Evolutionary conservation across 2,113 vertebrate species (phyloP).

Genomic region (Anoplopoma fimbria): DNA sequence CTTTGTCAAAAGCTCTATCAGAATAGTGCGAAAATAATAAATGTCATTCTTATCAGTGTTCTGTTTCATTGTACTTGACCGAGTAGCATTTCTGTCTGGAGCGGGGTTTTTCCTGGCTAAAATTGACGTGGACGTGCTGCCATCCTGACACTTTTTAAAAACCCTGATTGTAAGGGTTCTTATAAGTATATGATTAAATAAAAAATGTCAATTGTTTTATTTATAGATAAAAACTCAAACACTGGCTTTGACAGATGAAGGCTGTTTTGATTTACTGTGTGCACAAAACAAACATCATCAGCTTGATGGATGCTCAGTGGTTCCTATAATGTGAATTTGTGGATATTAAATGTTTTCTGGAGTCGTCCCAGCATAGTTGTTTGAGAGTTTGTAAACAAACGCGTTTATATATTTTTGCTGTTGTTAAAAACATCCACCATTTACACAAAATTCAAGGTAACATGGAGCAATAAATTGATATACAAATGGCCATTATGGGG

Average conservation of each 20-base stretch:
- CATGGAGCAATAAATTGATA: no score
- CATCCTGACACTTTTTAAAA: no score
- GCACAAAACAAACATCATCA: neutral
- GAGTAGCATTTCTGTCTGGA: neutral
- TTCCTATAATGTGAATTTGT: neutral
- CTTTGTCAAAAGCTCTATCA: neutral
- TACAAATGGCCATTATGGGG: no score
- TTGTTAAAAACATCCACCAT: no score
- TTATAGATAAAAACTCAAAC: no score
- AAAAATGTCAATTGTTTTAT: neutral
- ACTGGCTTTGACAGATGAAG: neutral
- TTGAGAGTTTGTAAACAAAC: no score
- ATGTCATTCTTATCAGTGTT: neutral
- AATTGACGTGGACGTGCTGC: no score
- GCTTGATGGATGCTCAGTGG: neutral
- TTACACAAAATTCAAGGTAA: no score
- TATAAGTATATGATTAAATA: neutral
- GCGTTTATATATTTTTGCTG: no score
- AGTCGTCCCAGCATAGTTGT: neutral
- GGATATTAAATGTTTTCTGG: neutral
- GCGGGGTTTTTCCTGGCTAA: no score
- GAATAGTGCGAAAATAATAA: neutral
- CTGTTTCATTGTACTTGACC: neutral
- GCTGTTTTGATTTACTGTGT: neutral
- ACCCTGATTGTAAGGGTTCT: no score